A percentile compares a stretch with the other conserved stretches of the same genome.
These are phyloP conservation scores for Syrrhaptes paradoxus DNA, from an alignment of 2,113 vertebrate species.

Conservation along the genomic window DNA sequence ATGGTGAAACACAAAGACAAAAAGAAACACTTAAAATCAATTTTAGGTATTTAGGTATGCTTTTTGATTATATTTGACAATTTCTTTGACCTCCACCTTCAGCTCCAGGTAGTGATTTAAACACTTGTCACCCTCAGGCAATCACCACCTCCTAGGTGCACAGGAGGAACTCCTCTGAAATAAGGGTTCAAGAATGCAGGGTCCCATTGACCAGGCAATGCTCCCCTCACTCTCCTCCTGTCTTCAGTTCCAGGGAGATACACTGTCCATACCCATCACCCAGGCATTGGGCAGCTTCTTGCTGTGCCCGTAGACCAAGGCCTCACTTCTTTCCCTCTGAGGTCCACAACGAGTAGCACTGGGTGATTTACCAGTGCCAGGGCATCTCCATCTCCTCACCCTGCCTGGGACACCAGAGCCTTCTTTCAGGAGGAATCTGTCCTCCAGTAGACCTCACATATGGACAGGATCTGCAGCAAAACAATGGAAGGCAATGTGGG, in stretches of 20 bases:
- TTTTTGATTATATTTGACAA: neutral
- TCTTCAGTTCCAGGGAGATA: neutral
- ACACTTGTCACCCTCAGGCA: neutral
- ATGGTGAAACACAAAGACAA: too few species aligned
- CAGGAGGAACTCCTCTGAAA: neutral
- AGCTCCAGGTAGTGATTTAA: neutral
- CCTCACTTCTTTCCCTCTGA: neutral
- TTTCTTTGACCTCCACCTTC: neutral
- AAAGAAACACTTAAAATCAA: neutral
- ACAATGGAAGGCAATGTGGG: neutral
- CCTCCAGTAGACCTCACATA: neutral
- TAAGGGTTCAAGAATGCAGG: neutral
- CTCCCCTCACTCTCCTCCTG: neutral
- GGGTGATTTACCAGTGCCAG: too few species aligned
- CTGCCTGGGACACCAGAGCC: neutral
- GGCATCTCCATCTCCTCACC: neutral
- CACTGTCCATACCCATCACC: neutral
- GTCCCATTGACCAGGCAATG: neutral
- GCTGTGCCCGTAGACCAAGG: neutral
- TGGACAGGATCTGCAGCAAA: neutral
- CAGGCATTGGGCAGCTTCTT: neutral
- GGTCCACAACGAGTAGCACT: neutral
- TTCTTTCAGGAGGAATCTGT: neutral
- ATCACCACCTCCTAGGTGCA: neutral
- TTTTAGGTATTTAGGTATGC: neutral